Evolutionary conservation across 2,888 invertebrate genomes (phyloP).

Genomic region (Chaitophorus viminalis): DNA sequence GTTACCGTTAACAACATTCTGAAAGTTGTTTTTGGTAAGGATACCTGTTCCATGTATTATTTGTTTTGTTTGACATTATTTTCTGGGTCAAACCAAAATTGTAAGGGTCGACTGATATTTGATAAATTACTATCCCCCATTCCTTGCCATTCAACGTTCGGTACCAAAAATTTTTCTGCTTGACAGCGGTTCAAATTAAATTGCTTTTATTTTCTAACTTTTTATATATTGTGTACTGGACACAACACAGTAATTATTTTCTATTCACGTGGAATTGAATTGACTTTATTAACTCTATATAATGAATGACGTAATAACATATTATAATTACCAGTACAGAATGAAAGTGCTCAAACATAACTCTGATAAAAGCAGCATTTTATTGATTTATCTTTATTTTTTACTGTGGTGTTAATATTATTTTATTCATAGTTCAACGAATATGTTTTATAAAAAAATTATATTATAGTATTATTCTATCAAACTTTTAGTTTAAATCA

Average conservation of each 20-base stretch:
- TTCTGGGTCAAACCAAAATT: neutral
- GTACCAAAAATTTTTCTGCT: slow-evolving; percentile 16
- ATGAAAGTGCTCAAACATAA: too few relatives aligned
- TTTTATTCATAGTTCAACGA: too few relatives aligned
- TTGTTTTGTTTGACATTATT: neutral
- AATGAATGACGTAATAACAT: neutral
- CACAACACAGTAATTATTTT: slow-evolving; percentile 11
- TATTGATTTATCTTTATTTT: too few relatives aligned
- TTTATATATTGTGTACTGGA: neutral
- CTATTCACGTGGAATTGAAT: slow-evolving; percentile 7
- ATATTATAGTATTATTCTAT: too few relatives aligned
- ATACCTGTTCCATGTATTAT: neutral
- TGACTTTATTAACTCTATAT: neutral
- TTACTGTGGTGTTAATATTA: too few relatives aligned
- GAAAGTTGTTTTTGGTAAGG: neutral
- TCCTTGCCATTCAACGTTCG: neutral
- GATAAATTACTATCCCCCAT: too few relatives aligned
- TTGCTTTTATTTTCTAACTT: slow-evolving; percentile 45
- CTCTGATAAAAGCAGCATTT: too few relatives aligned
- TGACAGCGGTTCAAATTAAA: slow-evolving; percentile 34
- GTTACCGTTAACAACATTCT: too few relatives aligned
- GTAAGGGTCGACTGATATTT: slow-evolving; percentile 22
- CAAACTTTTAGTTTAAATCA: too few relatives aligned
- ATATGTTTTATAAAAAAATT: too few relatives aligned
- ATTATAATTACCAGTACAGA: too few relatives aligned